Evolutionary conservation across 2,888 invertebrate species (phyloP), one percentile per base, ranked within the genome.

Genomic region (Eurois occulta): DNA sequence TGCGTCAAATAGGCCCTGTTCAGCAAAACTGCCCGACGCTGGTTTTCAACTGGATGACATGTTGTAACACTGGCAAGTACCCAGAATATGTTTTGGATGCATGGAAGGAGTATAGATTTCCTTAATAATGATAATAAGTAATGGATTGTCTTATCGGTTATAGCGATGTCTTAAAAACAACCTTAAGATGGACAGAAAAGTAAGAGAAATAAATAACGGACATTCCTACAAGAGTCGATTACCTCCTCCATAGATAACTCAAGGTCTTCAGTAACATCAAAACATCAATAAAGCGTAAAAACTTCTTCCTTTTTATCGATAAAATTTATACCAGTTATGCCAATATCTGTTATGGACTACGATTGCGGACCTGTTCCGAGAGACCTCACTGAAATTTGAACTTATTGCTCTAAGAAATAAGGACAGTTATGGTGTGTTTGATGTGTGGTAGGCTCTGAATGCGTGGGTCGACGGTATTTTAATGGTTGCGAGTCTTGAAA

Each of bases 381-480:
- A 55, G 52, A 8, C 21, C 21, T 41, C 71, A 80, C 60, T 69
- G 73, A 70, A 90, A 87, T 84, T 81, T 81, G 77, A 75, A 88
- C 90, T 77, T 80, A 87, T 84, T 75, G n/a, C n/a, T 58, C 72
- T 66, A 75, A 35, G 72, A 71, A 75, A 89, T 90, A 93, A 89
- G 88, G 88, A 87, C 78, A 83, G 86, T 90, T 90, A 91, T 89
- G 72, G 88, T 77, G 75, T 86, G 89, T 75, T 75, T 38, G 35
- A 43, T 62, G 43, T 52, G 68, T 75, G 71, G 78, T 85, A 84
- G 85, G 88, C 80, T 88, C 75, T 71, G 79, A 82, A 86, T 88
- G 92, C 92, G 93, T 93, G 90, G 92, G 91, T 75, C 83, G 87
- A 83, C 87, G 94, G 94, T 93, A 94, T 94, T 93, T 94, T 94